Conservation (phyloP, 2,113 vertebrate species). For the Trochalopteron elliotii region DNA sequence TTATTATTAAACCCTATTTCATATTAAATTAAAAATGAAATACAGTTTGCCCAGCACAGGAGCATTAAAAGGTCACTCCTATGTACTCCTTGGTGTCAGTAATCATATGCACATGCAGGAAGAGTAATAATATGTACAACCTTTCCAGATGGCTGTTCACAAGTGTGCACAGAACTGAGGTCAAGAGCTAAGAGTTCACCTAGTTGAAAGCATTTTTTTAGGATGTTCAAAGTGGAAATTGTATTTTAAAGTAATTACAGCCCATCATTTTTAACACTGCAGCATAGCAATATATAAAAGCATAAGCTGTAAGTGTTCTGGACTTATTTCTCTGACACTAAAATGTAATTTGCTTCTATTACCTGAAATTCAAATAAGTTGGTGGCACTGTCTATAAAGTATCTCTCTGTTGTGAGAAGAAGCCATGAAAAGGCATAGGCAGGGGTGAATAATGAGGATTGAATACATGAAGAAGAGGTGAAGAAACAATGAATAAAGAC, state of each 20-base stretch:
- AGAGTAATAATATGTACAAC: neutral
- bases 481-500: neutral
- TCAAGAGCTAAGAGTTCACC: constrained; percentile 34
- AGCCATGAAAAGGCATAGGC: neutral
- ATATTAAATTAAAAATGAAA: constrained; percentile 45
- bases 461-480: neutral
- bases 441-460: neutral
- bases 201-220: constrained; percentile 2
- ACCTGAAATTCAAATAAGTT: constrained; percentile 41
- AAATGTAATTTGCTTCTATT: constrained; percentile 51
- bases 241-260: constrained; percentile 52
- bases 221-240: constrained; percentile 4
- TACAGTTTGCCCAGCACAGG: neutral
- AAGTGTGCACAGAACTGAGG: neutral
- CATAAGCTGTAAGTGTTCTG: constrained; percentile 10
- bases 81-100: neutral
- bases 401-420: neutral
- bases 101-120: neutral
- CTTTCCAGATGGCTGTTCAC: constrained; percentile 3
- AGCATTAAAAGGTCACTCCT: constrained; percentile 20
- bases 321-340: constrained; percentile 39
- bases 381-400: neutral
- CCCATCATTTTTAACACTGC: constrained; percentile 32
- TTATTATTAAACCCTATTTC: constrained; percentile 23
- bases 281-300: constrained; percentile 25